Base-by-base conservation (phyloP, 2,888 invertebrate species). In the Sesamia inferens region DNA sequence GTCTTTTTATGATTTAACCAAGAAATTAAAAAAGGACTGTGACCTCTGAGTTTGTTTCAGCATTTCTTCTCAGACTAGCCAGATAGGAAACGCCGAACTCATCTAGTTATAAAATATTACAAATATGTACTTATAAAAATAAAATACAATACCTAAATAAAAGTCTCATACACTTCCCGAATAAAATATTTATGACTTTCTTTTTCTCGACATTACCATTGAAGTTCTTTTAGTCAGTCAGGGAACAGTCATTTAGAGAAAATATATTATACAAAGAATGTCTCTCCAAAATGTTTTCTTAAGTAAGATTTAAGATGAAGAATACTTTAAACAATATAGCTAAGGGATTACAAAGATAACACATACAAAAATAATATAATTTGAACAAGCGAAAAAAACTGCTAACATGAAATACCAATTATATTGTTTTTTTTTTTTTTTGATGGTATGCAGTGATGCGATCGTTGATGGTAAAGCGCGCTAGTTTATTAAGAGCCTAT, bases 161-260 rank as follows among this genome's bases (percentile, higher is more conserved):
- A 44, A 59, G 24, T 59, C 6, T 54, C 6, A 19, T 19, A 24
- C 47, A 55, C 16, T 61, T 39, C 7, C 16, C 13, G 24, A 24
- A 39, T n/a, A 16, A 71, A 71, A 39, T 72, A 59, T 59, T 74
- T 59, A 59, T 22, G 16, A 24, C n/a, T 54, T 72, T 55, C 7
- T 19, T 19, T 69, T 58, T n/a, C 19, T n/a, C 51, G 0, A n/a
- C 19, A 51, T 51, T 19, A 51, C 19, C 8, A 13, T 44, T 44
- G 5, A 13, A 44, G 51, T 10, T 51, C 19, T 19, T 19, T 51
- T n/a, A n/a, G n/a, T n/a, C n/a, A n/a, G 8, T 19, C 51, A 44
- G 6, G 4, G 6, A 22, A 51, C 4, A 19, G 5, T 24, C 0
- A 48, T 48, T 48, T 8, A 10, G 16, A 76, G 4, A 48, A 51